Conservation (phyloP, 2,888 invertebrate genomes). For the Sesia bembeciformis region DNA sequence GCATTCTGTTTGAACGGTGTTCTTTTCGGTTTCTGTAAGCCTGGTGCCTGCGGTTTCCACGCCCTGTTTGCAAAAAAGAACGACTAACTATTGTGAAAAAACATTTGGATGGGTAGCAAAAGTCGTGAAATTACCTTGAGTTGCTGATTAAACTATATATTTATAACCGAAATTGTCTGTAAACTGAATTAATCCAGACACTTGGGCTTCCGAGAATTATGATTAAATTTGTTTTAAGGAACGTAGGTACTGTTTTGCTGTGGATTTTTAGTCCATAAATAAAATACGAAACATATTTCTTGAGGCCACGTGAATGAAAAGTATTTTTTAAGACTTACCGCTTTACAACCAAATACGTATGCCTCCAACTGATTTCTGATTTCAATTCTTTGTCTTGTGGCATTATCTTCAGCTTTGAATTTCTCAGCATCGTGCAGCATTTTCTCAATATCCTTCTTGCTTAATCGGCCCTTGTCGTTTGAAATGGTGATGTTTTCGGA, state of each 20-base stretch:
- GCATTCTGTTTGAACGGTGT: constrained; percentile 79
- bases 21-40: constrained; percentile 81
- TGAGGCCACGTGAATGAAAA: too few relatives aligned
- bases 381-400: constrained; percentile 78
- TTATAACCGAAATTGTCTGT: too few relatives aligned
- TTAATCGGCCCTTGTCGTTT: constrained; percentile 89
- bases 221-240: too few relatives aligned
- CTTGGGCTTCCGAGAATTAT: too few relatives aligned
- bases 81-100: constrained; percentile 3
- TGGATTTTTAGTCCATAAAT: too few relatives aligned
- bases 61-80: constrained; percentile 50
- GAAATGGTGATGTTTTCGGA: constrained; percentile 89
- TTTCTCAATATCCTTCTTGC: constrained; percentile 89
- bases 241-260: too few relatives aligned
- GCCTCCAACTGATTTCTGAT: constrained; percentile 85
- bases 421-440: constrained; percentile 88
- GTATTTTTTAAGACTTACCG: constrained; percentile 23
- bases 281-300: too few relatives aligned
- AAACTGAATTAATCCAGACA: too few relatives aligned
- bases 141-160: too few relatives aligned
- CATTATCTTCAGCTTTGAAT: constrained; percentile 84
- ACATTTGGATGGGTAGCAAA: background rate
- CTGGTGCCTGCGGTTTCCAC: constrained; percentile 79
- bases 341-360: constrained; percentile 78
- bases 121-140: too few relatives aligned